Base-by-base conservation (phyloP, 2,797 vertebrate species). In the Lerista edwardsae region DNA sequence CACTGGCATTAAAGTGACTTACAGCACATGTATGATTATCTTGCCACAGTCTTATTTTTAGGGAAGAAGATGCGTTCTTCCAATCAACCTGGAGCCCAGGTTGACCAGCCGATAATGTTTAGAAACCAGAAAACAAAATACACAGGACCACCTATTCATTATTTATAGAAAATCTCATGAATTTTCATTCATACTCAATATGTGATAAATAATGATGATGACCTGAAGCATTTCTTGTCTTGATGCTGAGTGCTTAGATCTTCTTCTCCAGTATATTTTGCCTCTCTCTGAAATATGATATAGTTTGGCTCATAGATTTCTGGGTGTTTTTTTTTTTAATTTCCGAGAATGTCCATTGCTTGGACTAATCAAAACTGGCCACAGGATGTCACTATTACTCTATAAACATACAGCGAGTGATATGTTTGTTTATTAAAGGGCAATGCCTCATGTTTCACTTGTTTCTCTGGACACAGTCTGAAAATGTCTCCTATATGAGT, bases 311-410 rank as follows among this genome's bases (percentile, higher is more conserved):
- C 29, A 84, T 25, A 76, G 83, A 29, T 79, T 7, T 74, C 67
- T 61, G 25, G 15, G 36, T 75, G 51, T 21, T 62, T 68, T 67
- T 31, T 62, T 75, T 47, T 75, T 51, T 64, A 23, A 65, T 65
- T 36, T 73, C 87, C 82, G 39, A 90, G 86, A 44, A 51, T 91
- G 95, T 93, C 91, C 91, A 55, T 91, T 86, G 90, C 89, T 86
- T 92, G 86, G 91, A 93, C 95, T 93, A 90, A 88, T 94, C 89
- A 62, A 71, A 89, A 94, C 87, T 82, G 95, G 95, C 96, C 96
- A 96, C 96, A 96, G 95, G 96, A 95, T 96, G 96, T 96, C 96
- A 96, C 95, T 96, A 92, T 96, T 96, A 96, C 96, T 96, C 95
- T 95, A 96, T 88, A 96, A 94, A 96, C 95, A 94, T 68, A 41